Conservation (phyloP, 1,140 invertebrate genomes). For the Ylistrum balloti region DNA sequence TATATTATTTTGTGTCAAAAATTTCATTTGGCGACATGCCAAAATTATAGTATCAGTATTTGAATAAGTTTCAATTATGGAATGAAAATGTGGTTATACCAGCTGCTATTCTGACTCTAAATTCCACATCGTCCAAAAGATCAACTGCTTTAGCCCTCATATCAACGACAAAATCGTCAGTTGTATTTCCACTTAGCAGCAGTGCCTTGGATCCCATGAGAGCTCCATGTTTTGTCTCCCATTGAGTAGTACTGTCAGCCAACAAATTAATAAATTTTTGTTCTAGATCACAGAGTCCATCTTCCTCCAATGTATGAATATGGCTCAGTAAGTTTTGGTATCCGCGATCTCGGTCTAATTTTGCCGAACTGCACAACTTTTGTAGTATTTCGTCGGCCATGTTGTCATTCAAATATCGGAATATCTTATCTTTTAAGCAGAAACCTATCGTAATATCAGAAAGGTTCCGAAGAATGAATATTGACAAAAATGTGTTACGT, state of each 20-base stretch:
- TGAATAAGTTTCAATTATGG: no score
- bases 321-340: conserved; percentile 76
- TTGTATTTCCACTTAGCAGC: conserved; percentile 71
- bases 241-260: conserved; percentile 60
- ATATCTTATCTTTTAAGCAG: not conserved
- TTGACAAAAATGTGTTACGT: not conserved
- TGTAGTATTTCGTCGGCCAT: conserved; percentile 84
- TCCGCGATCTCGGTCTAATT: conserved; percentile 82
- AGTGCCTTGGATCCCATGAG: conserved; percentile 81
- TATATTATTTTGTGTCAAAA: no score
- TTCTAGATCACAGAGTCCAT: conserved; percentile 72
- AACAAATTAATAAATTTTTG: conserved; percentile 66
- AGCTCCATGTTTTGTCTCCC: conserved; percentile 81
- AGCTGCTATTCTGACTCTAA: conserved; percentile 82
- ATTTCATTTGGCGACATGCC: no score
- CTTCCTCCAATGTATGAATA: conserved; percentile 65
- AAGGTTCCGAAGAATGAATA: not conserved
- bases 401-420: conserved; percentile 41
- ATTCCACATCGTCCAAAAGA: conserved; percentile 82
- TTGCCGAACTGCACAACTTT: conserved; percentile 82
- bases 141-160: conserved; percentile 75
- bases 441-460: not conserved
- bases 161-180: conserved; percentile 76
- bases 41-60: no score
- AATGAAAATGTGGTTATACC: conserved; percentile 69